Base-by-base conservation (phyloP, 2,888 invertebrate species). In the Pogonocherus hispidulus region DNA sequence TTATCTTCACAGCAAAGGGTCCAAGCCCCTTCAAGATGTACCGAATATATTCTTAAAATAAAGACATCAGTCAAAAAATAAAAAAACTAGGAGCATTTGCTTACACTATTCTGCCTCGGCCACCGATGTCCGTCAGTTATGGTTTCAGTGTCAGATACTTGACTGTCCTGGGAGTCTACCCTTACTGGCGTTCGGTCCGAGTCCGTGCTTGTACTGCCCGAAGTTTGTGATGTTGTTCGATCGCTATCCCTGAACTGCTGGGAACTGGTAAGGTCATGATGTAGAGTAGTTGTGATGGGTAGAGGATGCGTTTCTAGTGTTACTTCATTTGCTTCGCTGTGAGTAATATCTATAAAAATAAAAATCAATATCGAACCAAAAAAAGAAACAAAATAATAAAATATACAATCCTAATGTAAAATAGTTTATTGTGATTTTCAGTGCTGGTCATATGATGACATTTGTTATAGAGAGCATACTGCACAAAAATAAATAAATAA, bases 51-150 rank as follows among this genome's bases (percentile, higher is more conserved):
- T n/a, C n/a, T n/a, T n/a, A n/a, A n/a, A n/a, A n/a, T n/a, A n/a
- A n/a, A n/a, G n/a, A n/a, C n/a, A n/a, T n/a, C n/a, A n/a, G n/a
- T n/a, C n/a, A n/a, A n/a, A n/a, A n/a, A n/a, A n/a, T n/a, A n/a
- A n/a, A n/a, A n/a, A n/a, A n/a, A n/a, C n/a, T n/a, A n/a, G 23
- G 23, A 23, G 4, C 4, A 6, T 54, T 35, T 18, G 88, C 91
- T 87, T 85, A 93, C 92, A 78, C 94, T 94, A 83, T 94, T 94
- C 84, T 95, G 95, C 20, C 94, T 83, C 2, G 94, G 93, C 94
- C 94, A 94, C 63, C 87, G 83, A 86, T 87, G 84, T 35, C 84
- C 78, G 83, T 84, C 86, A 78, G 80, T 87, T 80, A 84, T 84
- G 74, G 84, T 87, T 79, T 91, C 91, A 6, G 89, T 88, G 76